These are phyloP conservation scores for Willowsia nigromaculata DNA, from an alignment of 2,888 invertebrate species.

Conservation along the genomic window DNA sequence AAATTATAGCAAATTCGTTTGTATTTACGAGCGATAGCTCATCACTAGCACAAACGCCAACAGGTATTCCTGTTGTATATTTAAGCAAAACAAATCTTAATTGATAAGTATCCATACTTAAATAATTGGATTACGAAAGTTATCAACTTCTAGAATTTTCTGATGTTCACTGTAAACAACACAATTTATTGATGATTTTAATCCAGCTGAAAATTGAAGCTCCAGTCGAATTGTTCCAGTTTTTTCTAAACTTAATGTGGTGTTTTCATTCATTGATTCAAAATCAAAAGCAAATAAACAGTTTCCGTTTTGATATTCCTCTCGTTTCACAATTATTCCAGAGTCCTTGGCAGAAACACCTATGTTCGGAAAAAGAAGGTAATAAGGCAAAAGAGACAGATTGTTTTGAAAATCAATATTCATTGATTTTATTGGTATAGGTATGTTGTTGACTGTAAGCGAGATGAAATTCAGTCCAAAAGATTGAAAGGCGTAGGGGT, in stretches of 20 bases:
- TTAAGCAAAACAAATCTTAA: neutral
- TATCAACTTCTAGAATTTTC: neutral
- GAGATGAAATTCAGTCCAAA: slow-evolving; percentile 71
- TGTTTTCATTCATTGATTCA: no score
- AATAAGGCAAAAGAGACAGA: slow-evolving; percentile 61
- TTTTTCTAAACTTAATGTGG: slow-evolving; percentile 35
- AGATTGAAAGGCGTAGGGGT: slow-evolving; percentile 77
- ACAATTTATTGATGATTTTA: neutral
- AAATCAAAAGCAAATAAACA: slow-evolving; percentile 48
- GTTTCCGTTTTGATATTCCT: slow-evolving; percentile 47
- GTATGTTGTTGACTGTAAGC: slow-evolving; percentile 76
- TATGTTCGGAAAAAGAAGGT: slow-evolving; percentile 42
- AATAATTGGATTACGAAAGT: slow-evolving; percentile 75
- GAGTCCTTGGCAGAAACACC: slow-evolving; percentile 17
- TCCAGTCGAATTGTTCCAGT: slow-evolving; percentile 27
- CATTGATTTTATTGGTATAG: slow-evolving; percentile 74
- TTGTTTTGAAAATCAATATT: slow-evolving; percentile 63
- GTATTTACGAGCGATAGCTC: neutral
- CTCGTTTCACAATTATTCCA: neutral
- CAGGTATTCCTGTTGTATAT: neutral
- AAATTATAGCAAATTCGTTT: slow-evolving; percentile 3
- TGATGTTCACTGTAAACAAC: slow-evolving; percentile 38
- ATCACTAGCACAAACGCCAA: slow-evolving; percentile 44
- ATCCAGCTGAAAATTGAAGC: neutral
- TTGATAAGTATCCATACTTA: slow-evolving; percentile 38